Evolutionary conservation across 2,113 vertebrate species (phyloP), one percentile per base, ranked within the genome.

Genomic region (Tringa solitaria): DNA sequence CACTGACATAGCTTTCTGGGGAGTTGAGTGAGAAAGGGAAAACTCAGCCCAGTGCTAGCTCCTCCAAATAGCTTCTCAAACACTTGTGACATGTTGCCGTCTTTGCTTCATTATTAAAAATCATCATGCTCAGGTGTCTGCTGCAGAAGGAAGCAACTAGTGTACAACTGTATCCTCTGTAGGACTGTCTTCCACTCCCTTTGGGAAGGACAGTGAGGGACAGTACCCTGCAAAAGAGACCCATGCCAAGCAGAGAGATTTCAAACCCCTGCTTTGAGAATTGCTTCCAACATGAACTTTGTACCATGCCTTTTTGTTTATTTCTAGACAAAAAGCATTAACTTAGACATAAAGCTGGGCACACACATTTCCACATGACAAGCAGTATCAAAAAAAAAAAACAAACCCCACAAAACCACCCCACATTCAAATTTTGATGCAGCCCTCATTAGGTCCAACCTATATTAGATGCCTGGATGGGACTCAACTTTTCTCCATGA

Each of bases 271-370:
- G 3, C 51, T 37, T 23, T 33, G 70, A 53, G 24, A 65, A 57
- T 4, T 4, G 2, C 3, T 61, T 59, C 64, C 46, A 20, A 23
- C 24, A 6, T 4, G 0, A 80, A 30, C 48, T 26, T 19, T 3
- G 11, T 19, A 54, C 8, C 4, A 5, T 3, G 4, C 30, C 33
- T 50, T 72, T 26, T 23, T 23, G 3, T 28, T 74, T 39, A 60
- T 51, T 90, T 69, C 54, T 16, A 35, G n/a, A n/a, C 48, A 39
- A 84, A 92, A 77, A 33, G 2, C 41, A 41, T 28, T 5, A 4
- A 30, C 9, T 54, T 14, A 2, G 28, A 26, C n/a, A 2, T 1
- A 10, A 37, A 61, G 14, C 9, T 19, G 2, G 8, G n/a, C 61
- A 69, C 32, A 26, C 2, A 0, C 24, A 3, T 30, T 59, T 69